Evolutionary conservation across 2,113 vertebrate genomes (phyloP), one percentile per base, ranked within the genome.

Genomic region (Saguinus midas): DNA sequence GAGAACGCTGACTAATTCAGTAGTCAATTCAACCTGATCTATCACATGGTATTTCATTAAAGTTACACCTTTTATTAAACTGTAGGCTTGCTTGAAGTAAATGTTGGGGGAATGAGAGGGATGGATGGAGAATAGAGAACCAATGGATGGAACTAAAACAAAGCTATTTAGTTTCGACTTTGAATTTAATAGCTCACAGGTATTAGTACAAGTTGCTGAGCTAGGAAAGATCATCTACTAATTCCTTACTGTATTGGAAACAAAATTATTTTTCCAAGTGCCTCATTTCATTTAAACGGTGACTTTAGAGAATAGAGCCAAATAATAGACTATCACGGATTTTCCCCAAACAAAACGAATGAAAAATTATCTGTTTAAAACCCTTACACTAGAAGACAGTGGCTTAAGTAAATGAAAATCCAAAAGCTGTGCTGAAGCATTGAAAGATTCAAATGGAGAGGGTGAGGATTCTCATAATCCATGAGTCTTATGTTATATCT

Each of bases 231-330:
- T 48, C 25, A 89, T 76, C 43, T 58, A 3, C 43, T 82, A 23
- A 82, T 83, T 73, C 91, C 52, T 78, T 72, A 79, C 66, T 75
- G 0, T 83, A 27, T 43, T 82, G 27, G 48, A 91, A 90, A 90
- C 55, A 93, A 27, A 81, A 85, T 73, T 64, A 87, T 87, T 86
- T 95, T 90, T 88, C 73, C 70, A 86, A 79, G 82, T 91, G 86
- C 52, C 58, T 76, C 29, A 37, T 75, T 79, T 94, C 37, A 82
- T 80, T 94, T 94, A 85, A 88, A 94, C 81, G 76, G 83, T 83
- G 94, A 66, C 61, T 96, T 88, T 78, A 91, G 52, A 85, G 72
- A 81, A 96, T 40, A 91, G 32, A 86, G 78, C 35, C 87, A 95
- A 87, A 79, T 89, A 55, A 83, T 64, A 90, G 83, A 93, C 55